phyloP scores from a whole-genome alignment of 2,113 vertebrate genomes.

The Erythrolamprus reginae region DNA sequence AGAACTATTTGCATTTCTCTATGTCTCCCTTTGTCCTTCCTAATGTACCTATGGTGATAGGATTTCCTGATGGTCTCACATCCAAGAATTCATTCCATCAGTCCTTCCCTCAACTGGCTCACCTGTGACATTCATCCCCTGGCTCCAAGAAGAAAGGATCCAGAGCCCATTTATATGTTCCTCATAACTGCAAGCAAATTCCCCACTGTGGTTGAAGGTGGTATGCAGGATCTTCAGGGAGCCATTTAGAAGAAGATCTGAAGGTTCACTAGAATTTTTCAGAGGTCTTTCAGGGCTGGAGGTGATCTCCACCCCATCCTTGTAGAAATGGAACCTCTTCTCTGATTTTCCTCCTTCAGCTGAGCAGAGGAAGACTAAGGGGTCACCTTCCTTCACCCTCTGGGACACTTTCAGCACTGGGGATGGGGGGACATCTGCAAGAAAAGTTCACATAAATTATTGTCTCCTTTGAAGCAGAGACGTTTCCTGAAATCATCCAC shows the following conservation, averaged over 20 bases:
- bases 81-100: too few species aligned
- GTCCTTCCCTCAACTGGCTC: background rate
- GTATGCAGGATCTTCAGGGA: background rate
- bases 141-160: background rate
- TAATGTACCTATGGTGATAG: background rate
- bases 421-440: background rate
- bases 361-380: background rate
- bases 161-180: background rate
- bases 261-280: background rate
- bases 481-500: too few species aligned
- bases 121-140: background rate
- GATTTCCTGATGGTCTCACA: too few species aligned
- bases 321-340: constrained; percentile 9
- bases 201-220: background rate
- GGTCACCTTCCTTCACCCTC: background rate
- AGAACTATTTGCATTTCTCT: background rate
- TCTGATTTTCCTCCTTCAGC: background rate
- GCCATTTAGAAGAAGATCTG: background rate
- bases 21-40: too few species aligned
- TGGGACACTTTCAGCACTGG: background rate
- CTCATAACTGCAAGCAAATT: background rate
- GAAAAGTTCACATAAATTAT: background rate
- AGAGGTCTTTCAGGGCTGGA: rapidly evolving
- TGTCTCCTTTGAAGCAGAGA: background rate
- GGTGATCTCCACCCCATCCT: background rate